phyloP scores from a whole-genome alignment of 2,888 invertebrate genomes.

The Liposcelis brunnea region DNA sequence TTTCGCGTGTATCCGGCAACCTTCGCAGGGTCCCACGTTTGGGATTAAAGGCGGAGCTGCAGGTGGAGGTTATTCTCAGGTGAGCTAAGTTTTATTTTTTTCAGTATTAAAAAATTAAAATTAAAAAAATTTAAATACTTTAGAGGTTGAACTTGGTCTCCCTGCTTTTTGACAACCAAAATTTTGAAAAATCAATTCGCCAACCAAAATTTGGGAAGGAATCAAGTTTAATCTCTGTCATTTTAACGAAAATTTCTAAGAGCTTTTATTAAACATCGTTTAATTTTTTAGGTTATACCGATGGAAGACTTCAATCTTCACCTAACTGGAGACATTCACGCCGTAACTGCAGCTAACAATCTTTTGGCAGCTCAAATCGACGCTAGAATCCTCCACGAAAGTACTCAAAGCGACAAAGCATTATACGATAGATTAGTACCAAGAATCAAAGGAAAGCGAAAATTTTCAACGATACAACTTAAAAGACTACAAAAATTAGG shows the following conservation, averaged over 20 bases:
- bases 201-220: no score
- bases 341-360: slow-evolving; percentile 45
- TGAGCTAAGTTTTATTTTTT: not conserved
- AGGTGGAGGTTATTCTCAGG: slow-evolving; percentile 43
- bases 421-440: slow-evolving; percentile 37
- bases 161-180: no score
- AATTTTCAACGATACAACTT: slow-evolving; percentile 32
- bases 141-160: no score
- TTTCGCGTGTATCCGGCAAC: slow-evolving; percentile 43
- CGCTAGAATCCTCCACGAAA: slow-evolving; percentile 41
- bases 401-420: slow-evolving; percentile 35
- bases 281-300: slow-evolving; percentile 32
- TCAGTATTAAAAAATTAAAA: no score
- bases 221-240: no score
- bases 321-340: slow-evolving; percentile 42
- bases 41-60: slow-evolving; percentile 48
- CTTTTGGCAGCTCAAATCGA: slow-evolving; percentile 42
- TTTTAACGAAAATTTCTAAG: no score
- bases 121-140: no score
- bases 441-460: slow-evolving; percentile 28
- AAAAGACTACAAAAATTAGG: slow-evolving; percentile 28
- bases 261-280: no score
- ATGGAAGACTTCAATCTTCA: slow-evolving; percentile 51
- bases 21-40: slow-evolving; percentile 46
- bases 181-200: no score